Evolutionary conservation across 2,888 invertebrate species (phyloP), one percentile per base, ranked within the genome.

Genomic region (Morpho achilles): DNA sequence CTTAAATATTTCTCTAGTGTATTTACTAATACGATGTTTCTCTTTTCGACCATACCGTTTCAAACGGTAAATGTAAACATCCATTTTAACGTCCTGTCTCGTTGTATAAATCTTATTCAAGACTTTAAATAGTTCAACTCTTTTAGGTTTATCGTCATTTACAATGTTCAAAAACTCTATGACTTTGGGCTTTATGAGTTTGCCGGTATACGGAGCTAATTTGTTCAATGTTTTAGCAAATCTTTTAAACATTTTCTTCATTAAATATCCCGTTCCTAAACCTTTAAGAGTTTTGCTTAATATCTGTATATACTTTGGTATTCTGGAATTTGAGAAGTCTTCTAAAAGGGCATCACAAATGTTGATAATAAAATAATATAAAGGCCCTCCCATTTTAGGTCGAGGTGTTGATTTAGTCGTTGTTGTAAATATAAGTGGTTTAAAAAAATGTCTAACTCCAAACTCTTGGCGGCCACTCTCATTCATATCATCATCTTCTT

Each of bases 31-130:
- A 44, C 70, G 71, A 7, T 47, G 61, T 39, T 42, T 67, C 42
- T 47, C 8, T 2, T 69, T 66, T 50, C 65, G 67, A 1, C 79
- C 84, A 46, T 72, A 85, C 56, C 59, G 69, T 56, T 72, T 80
- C 7, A 85, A 66, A 8, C 67, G 46, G 61, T 77, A 79, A 60
- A 85, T 69, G 61, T 84, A 87, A 55, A 77, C 71, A 45, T 82
- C 81, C 68, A 86, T 70, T 69, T 73, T 74, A 22, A 65, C 62
- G 41, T 76, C 75, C 40, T 77, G 68, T 4, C 59, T 51, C 2
- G 63, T 42, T 7, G 59, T 67, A 61, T 73, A 87, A 43, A 86
- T 72, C 4, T 70, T 59, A 60, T 87, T 84, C 62, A 81, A 74
- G 1, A 70, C 67, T 10, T 55, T 46, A 62, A 86, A 76, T 59